These are phyloP conservation scores for Euplexia lucipara DNA, from an alignment of 2,888 invertebrate species.

Conservation along the genomic window DNA sequence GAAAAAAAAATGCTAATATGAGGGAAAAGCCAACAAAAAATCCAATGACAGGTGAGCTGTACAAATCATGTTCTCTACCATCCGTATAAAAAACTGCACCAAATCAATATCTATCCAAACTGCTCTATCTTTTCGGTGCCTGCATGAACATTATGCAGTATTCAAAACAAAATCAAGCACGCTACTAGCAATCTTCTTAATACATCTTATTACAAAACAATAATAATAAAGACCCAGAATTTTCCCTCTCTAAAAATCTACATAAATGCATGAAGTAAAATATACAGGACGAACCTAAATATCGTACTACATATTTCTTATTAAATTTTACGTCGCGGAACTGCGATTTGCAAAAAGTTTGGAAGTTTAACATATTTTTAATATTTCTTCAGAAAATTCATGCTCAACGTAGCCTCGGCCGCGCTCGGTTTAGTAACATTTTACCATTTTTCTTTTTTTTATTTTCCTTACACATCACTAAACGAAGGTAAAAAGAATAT, in stretches of 20 bases:
- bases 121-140: too few relatives aligned
- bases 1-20: too few relatives aligned
- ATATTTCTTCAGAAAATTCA: not conserved
- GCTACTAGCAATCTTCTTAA: slow-evolving; percentile 3
- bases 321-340: slow-evolving; percentile 24
- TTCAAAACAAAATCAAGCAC: not conserved
- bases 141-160: too few relatives aligned
- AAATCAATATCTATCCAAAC: too few relatives aligned
- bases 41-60: too few relatives aligned
- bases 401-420: not conserved
- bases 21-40: too few relatives aligned
- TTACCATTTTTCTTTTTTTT: not conserved
- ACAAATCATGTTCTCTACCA: too few relatives aligned
- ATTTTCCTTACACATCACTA: slow-evolving; percentile 25
- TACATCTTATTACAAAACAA: not conserved
- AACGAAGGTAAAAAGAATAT: slow-evolving; percentile 19
- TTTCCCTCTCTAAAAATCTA: slow-evolving; percentile 1
- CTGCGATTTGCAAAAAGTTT: slow-evolving; percentile 21
- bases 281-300: slow-evolving; percentile 8
- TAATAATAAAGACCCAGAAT: not conserved
- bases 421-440: not conserved
- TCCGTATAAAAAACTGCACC: too few relatives aligned
- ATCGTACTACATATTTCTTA: slow-evolving; percentile 5
- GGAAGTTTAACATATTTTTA: slow-evolving; percentile 4
- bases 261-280: slow-evolving; percentile 29